These are phyloP conservation scores for Ascaphus truei DNA, from an alignment of 2,113 vertebrate species.

Conservation along the genomic window DNA sequence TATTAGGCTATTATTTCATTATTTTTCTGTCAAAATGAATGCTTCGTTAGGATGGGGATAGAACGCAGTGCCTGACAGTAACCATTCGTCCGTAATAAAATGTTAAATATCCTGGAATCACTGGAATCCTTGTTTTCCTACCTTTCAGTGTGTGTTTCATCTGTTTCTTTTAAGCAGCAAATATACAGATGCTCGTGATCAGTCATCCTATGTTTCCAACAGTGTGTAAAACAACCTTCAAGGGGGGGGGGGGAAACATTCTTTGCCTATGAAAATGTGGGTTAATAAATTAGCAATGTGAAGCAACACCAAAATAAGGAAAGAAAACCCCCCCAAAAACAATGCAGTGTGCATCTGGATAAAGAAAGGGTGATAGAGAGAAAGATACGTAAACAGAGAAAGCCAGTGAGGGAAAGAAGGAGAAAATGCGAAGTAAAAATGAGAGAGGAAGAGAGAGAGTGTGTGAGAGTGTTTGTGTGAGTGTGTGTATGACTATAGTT, in stretches of 20 bases:
- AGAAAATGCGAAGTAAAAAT: constrained; percentile 36
- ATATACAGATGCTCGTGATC: constrained; percentile 64
- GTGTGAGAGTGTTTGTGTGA: constrained; percentile 33
- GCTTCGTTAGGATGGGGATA: constrained; percentile 46
- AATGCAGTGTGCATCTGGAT: background rate
- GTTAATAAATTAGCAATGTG: constrained; percentile 63
- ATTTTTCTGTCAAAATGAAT: constrained; percentile 34
- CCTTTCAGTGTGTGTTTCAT: constrained; percentile 72
- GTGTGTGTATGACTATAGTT: constrained; percentile 62
- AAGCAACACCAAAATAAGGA: constrained; percentile 39
- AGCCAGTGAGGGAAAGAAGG: background rate
- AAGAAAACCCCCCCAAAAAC: background rate
- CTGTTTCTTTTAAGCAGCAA: constrained; percentile 65
- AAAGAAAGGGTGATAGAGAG: background rate
- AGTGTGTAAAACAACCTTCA: constrained; percentile 45
- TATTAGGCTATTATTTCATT: constrained; percentile 41
- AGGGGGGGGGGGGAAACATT: constrained; percentile 10
- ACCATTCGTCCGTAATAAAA: constrained; percentile 46
- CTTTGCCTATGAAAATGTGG: constrained; percentile 62
- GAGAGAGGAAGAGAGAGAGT: constrained; percentile 43
- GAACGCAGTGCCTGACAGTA: too few species aligned
- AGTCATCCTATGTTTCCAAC: constrained; percentile 65
- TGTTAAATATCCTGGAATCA: constrained; percentile 48
- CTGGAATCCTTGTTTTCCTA: constrained; percentile 62
- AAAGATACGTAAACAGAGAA: background rate